Evolutionary conservation across 2,797 vertebrate genomes (phyloP), one percentile per base, ranked within the genome.

Genomic region (Diplodus puntazzo): DNA sequence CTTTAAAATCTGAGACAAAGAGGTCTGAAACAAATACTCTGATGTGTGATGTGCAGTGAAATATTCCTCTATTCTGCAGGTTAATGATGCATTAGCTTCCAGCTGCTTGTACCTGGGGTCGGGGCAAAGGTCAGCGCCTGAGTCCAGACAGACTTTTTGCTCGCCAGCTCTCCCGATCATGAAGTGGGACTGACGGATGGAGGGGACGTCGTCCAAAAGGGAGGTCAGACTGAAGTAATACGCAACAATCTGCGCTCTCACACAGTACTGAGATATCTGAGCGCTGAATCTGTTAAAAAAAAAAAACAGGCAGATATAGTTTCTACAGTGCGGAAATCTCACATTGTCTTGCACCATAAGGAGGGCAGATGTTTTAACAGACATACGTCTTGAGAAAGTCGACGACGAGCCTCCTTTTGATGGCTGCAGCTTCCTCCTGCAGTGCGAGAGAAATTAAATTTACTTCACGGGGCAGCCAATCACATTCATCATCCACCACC

Each of bases 301-400:
- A 27, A 27, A 27, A 27, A 27, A 27, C 11, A 14, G 7, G 27
- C 3, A 43, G 25, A 79, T 3, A 59, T 25, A 69, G 18, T n/a
- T 27, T 39, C 6, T n/a, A 53, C 11, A 66, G 30, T 21, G 20
- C n/a, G 30, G 48, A 12, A 75, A 18, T 21, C 10, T 7, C 43
- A 0, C 39, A 8, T 49, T 30, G 59, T 54, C 14, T 34, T 6
- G 16, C 11, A 54, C 55, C 42, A 27, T 21, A 68, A 43, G 10
- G 20, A 23, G 45, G 39, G 11, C 27, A 16, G 18, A 8, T 27
- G 39, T 50, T 81, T 67, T 58, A 0, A 23, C 11, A 14, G 57
- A 92, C 93, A 80, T 90, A 96, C 93, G 87, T 95, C 53, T 71
- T 80, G 83, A 94, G 96, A 84, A 95, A 96, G 70, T 95, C 90